Evolutionary conservation across 2,888 invertebrate genomes (phyloP), one percentile per base, ranked within the genome.

Genomic region (Hyposoter didymator): DNA sequence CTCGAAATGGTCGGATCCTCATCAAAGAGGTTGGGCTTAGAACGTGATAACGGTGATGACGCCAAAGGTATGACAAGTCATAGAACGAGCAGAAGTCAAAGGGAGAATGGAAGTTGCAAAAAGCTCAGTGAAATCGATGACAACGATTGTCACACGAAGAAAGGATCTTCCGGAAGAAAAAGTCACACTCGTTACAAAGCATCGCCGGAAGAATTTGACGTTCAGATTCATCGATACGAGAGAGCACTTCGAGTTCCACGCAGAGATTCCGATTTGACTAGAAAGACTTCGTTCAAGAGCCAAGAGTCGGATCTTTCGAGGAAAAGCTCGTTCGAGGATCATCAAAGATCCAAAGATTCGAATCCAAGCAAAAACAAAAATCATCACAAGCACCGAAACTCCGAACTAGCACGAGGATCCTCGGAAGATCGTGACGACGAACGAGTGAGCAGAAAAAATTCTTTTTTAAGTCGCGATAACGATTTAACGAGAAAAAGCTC

Each of bases 211-310:
- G 88, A 92, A 10, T 91, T 90, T 70, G 91, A 93, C 59, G 90
- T 91, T 6, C 87, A 90, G 45, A 90, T 91, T 66, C 89, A 91
- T 49, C 89, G 89, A 66, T 92, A 90, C 87, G 92, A 92, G 32
- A 85, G 91, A 22, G 89, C 86, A 0, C 75, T 88, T 1, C 19
- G 82, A 0, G 88, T 88, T 6, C 88, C 89, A 0, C 85, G 89
- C n/a, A 87, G 88, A 14, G 90, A 91, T 62, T 74, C 87, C 2
- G 90, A 92, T 35, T 78, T 87, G 52, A 72, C 84, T 19, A 90
- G 86, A 28, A 88, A 88, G 47, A 88, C 78, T 17, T 88, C 88
- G 12, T 85, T 85, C 43, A 88, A 82, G 70, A 87, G 85, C 14
- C 82, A 86, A 69, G 90, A 88, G 52, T 88, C 86, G 5, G 90